Evolutionary conservation across 2,113 vertebrate species (phyloP), one percentile per base, ranked within the genome.

Genomic region (Rhinichthys klamathensis): DNA sequence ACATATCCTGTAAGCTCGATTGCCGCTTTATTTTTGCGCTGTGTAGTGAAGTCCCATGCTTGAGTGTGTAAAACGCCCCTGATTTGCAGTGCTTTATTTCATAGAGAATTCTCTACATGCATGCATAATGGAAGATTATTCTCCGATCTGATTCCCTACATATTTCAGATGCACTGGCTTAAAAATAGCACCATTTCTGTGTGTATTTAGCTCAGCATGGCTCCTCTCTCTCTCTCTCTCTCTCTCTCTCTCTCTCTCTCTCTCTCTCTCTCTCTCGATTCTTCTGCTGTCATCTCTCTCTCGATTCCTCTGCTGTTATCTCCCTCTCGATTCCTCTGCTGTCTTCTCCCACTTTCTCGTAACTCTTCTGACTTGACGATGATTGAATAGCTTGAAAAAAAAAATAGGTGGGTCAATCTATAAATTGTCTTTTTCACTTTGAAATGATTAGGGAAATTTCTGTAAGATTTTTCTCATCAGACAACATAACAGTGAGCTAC

Each of bases 41-140:
- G 15, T 8, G 3, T 60, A 23, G 78, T 51, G 35, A 38, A 72
- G 69, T 81, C 30, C 38, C 78, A 49, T 61, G 69, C 63, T 58
- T 44, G 44, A n/a, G 38, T 58, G 67, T 72, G 76, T 70, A 80
- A 80, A 75, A 84, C 5, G 5, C 15, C 21, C 65, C 69, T 75
- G 54, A 84, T 86, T 54, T 60, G 49, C 56, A 5, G n/a, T 46
- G 11, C 56, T 74, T 85, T 73, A 21, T 49, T 60, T 70, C 30
- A 49, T 80, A 87, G 61, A 84, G 85, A 87, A 88, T 89, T 81
- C 72, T 21, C 65, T 87, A 89, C 90, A 90, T 87, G 90, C 91
- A 92, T 92, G 85, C 89, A 88, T 92, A 92, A 93, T 90, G 49
- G 4, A 18, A n/a, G 35, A 81, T 87, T 92, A 92, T 94, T 93